These are phyloP conservation scores for Rallus limicola DNA, from an alignment of 2,113 vertebrate species.

Conservation along the genomic window DNA sequence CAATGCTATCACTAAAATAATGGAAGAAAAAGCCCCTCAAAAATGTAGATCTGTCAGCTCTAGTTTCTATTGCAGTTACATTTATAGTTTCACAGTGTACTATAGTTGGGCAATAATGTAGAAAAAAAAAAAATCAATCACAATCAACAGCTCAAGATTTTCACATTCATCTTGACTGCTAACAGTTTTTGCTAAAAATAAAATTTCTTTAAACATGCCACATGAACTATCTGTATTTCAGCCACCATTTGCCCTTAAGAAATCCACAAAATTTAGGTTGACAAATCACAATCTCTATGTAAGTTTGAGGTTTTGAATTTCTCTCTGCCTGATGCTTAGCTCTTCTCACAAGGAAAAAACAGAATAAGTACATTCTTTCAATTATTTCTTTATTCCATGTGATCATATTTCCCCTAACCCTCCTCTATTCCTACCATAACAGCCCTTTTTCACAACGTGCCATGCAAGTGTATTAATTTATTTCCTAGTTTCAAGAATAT, in stretches of 20 bases:
- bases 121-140: neutral
- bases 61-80: neutral
- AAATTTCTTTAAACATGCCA: neutral
- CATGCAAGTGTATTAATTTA: rapidly evolving
- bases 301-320: neutral
- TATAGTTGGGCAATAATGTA: neutral
- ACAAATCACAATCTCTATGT: neutral
- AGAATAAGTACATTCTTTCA: neutral
- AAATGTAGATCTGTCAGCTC: constrained; percentile 3
- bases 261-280: neutral
- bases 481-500: neutral
- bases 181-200: neutral
- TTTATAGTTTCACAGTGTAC: neutral
- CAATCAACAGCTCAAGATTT: neutral
- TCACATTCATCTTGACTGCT: neutral
- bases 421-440: neutral
- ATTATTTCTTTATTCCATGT: neutral
- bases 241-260: neutral
- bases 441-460: rapidly evolving
- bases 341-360: neutral
- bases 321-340: neutral
- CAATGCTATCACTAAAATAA: neutral
- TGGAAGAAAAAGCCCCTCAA: neutral
- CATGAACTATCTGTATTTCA: neutral
- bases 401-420: neutral